A percentile compares a stretch with the other conserved stretches of the same genome.
phyloP scores from a whole-genome alignment of 2,797 vertebrate species.

The Nyctibius grandis region DNA sequence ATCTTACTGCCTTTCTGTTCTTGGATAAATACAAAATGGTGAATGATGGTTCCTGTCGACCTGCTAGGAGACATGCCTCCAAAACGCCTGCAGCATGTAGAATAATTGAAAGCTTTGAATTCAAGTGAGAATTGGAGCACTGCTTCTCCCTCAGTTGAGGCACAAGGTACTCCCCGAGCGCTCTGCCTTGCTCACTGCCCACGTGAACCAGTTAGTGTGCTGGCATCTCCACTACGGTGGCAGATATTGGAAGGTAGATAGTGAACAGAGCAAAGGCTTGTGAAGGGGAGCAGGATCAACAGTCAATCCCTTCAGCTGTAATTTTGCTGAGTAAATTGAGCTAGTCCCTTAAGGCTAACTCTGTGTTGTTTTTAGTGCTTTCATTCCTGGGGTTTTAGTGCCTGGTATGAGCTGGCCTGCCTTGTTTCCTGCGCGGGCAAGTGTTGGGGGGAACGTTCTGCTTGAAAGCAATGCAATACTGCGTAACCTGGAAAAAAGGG shows the following conservation, averaged over 20 bases:
- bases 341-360: not conserved
- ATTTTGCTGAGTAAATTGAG: not conserved
- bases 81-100: fast-evolving
- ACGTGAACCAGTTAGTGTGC: fast-evolving
- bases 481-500: not conserved
- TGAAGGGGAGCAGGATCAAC: not conserved
- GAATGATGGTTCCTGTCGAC: not conserved
- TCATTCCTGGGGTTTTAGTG: not conserved
- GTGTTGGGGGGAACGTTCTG: not conserved
- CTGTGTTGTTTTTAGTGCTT: not conserved
- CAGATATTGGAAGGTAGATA: not conserved
- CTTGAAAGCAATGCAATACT: not conserved
- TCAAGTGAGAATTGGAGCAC: too few species aligned
- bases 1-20: not conserved
- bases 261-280: not conserved
- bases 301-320: not conserved
- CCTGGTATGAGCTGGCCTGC: not conserved
- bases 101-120: not conserved
- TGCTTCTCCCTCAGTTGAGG: not conserved
- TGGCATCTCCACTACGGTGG: fast-evolving
- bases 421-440: not conserved
- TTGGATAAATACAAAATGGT: not conserved
- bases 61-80: not conserved
- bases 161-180: fast-evolving
- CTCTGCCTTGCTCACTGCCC: fast-evolving